Conservation (phyloP, 2,113 vertebrate genomes). For the Silurus asotus region DNA sequence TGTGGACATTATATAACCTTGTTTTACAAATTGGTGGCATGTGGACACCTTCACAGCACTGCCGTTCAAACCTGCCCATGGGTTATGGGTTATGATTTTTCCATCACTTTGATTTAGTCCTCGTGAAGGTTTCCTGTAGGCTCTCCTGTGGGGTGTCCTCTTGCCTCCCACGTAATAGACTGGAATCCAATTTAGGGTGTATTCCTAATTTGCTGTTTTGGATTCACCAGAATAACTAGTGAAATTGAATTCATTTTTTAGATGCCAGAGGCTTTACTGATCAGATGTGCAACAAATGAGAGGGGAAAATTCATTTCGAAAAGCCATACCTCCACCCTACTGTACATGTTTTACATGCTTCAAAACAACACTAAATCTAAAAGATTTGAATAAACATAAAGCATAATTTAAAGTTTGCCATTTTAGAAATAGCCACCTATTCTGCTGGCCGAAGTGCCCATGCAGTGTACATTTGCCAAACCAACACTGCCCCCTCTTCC, state of each 20-base stretch:
- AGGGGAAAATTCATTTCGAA: not conserved
- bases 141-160: not conserved
- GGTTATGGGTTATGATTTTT: not conserved
- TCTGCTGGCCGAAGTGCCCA: slow-evolving; percentile 37
- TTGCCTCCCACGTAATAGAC: too few relatives aligned
- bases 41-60: not conserved
- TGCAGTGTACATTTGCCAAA: slow-evolving; percentile 59
- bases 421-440: slow-evolving; percentile 39
- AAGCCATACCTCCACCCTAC: too few relatives aligned
- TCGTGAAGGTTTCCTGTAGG: not conserved
- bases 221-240: not conserved
- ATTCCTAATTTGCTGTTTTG: not conserved
- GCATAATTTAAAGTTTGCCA: not conserved
- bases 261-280: not conserved
- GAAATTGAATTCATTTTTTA: not conserved
- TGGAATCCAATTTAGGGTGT: too few relatives aligned
- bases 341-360: too few relatives aligned
- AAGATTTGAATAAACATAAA: not conserved
- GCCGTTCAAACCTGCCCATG: not conserved
- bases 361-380: too few relatives aligned
- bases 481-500: slow-evolving; percentile 77
- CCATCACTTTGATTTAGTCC: not conserved
- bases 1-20: not conserved
- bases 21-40: not conserved
- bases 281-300: not conserved